These are phyloP conservation scores for Lepus townsendii DNA, from an alignment of 2,797 vertebrate genomes.

Conservation along the genomic window DNA sequence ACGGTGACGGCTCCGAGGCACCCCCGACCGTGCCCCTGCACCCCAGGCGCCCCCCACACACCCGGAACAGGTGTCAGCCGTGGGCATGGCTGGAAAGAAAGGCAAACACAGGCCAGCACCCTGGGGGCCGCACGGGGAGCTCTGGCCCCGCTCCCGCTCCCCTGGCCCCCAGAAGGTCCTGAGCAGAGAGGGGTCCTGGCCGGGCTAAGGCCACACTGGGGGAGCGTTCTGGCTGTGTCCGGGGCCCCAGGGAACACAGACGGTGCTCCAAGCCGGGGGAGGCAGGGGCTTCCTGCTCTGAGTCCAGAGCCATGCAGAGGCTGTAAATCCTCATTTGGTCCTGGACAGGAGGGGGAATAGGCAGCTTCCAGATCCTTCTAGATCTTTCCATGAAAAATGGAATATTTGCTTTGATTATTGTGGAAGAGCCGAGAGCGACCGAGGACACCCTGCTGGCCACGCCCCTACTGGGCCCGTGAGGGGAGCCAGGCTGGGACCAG, in stretches of 20 bases:
- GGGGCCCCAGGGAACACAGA: accelerated
- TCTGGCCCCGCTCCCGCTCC: not conserved
- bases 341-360: not conserved
- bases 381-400: not conserved
- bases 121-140: accelerated
- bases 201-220: too few relatives aligned
- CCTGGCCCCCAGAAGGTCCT: not conserved
- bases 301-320: too few relatives aligned
- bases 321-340: not conserved
- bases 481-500: not conserved
- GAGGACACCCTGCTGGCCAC: too few relatives aligned
- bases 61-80: not conserved
- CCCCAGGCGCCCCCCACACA: too few relatives aligned
- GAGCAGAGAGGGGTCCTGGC: too few relatives aligned
- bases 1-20: not conserved
- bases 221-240: too few relatives aligned
- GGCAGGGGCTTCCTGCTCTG: not conserved
- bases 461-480: not conserved
- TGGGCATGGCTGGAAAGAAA: not conserved
- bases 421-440: not conserved
- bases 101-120: not conserved
- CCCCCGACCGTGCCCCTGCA: not conserved
- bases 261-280: not conserved
- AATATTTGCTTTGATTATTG: not conserved
- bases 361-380: not conserved